Conservation (phyloP, 2,888 invertebrate genomes). For the Acanthosoma haemorrhoidale region DNA sequence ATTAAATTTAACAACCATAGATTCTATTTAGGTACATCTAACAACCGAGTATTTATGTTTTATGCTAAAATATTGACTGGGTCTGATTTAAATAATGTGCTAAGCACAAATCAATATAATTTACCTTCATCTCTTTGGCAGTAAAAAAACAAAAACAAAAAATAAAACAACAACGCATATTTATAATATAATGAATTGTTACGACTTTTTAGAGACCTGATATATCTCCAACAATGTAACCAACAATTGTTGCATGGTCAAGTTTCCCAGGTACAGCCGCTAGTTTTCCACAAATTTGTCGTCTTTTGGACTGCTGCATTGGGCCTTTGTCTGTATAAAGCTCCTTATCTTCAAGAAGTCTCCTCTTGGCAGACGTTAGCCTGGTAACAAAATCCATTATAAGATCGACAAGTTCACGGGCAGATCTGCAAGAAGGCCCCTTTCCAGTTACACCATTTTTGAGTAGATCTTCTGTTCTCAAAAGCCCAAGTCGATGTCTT, state of each 20-base stretch:
- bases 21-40: not conserved
- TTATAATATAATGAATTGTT: too few species aligned
- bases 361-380: constrained; percentile 74
- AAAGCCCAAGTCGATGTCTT: constrained; percentile 65
- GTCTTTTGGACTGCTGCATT: constrained; percentile 62
- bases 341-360: constrained; percentile 74
- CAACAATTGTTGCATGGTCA: constrained; percentile 81
- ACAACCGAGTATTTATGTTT: not conserved
- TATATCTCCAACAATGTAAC: constrained; percentile 63
- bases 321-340: constrained; percentile 58
- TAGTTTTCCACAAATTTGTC: constrained; percentile 66
- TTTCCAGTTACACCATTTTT: constrained; percentile 61
- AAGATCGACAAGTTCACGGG: constrained; percentile 63
- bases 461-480: constrained; percentile 69
- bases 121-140: not conserved
- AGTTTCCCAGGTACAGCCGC: constrained; percentile 78
- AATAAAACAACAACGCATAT: too few species aligned
- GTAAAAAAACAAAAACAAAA: too few species aligned
- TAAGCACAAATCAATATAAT: not conserved
- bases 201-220: not conserved
- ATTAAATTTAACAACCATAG: too few species aligned
- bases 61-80: not conserved
- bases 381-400: constrained; percentile 68
- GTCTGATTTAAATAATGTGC: not conserved
- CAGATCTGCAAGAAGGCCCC: constrained; percentile 57